phyloP scores from a whole-genome alignment of 2,888 invertebrate genomes.

The Allophyes oxyacanthae region DNA sequence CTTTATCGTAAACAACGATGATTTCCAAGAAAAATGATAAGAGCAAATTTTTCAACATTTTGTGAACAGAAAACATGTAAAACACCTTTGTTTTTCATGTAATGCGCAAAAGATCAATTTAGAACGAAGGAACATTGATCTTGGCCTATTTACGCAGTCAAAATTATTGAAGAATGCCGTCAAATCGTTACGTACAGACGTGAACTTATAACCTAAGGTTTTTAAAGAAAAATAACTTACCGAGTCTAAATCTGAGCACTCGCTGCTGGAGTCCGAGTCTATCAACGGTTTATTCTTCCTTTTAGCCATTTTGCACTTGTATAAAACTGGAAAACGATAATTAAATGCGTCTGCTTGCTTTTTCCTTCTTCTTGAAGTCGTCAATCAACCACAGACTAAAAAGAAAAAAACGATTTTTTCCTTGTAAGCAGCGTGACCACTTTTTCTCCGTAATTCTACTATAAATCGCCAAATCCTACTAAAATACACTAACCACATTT shows the following conservation, averaged over 20 bases:
- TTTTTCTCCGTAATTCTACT: too few relatives aligned
- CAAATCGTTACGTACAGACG: slow-evolving; percentile 67
- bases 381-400: slow-evolving; percentile 61
- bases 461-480: too few relatives aligned
- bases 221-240: slow-evolving; percentile 88
- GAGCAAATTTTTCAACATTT: slow-evolving; percentile 33
- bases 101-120: slow-evolving; percentile 71
- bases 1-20: slow-evolving; percentile 59
- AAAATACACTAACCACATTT: too few relatives aligned
- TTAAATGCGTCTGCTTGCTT: slow-evolving; percentile 64
- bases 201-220: slow-evolving; percentile 70
- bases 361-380: slow-evolving; percentile 61
- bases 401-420: slow-evolving; percentile 22
- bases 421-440: slow-evolving; percentile 11
- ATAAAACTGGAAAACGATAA: slow-evolving; percentile 57
- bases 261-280: slow-evolving; percentile 95
- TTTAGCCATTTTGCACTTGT: slow-evolving; percentile 91
- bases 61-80: slow-evolving; percentile 16
- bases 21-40: slow-evolving; percentile 53
- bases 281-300: slow-evolving; percentile 95
- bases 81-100: slow-evolving; percentile 44
- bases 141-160: slow-evolving; percentile 82
- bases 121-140: slow-evolving; percentile 76
- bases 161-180: slow-evolving; percentile 79
- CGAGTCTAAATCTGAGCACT: slow-evolving; percentile 95